phyloP scores from a whole-genome alignment of 1,140 invertebrate genomes.

The Gonatopus flavifemur region DNA sequence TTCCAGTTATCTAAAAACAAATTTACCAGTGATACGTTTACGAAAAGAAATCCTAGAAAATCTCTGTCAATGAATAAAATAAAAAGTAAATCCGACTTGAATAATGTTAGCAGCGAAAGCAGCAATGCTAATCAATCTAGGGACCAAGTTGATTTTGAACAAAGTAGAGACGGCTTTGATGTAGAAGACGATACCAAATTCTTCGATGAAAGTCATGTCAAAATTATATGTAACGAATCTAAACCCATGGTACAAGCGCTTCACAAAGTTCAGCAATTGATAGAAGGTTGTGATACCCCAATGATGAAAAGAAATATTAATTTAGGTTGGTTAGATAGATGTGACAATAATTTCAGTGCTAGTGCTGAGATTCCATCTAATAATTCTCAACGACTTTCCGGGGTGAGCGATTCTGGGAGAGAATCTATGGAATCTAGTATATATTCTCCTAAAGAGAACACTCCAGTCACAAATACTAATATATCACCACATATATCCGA shows the following conservation, averaged over 20 bases:
- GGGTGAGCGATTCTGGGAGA: conserved; percentile 38
- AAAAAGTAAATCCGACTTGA: conserved; percentile 26
- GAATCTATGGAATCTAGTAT: conserved; percentile 37
- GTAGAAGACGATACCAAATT: conserved; percentile 11
- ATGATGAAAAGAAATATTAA: conserved; percentile 53
- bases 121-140: background rate
- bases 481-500: conserved; percentile 27
- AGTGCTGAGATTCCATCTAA: background rate
- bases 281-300: conserved; percentile 17
- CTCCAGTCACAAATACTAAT: background rate
- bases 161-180: conserved; percentile 3
- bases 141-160: background rate
- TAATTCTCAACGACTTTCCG: conserved; percentile 29
- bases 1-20: conserved; percentile 68
- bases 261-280: conserved; percentile 51
- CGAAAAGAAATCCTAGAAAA: conserved; percentile 76
- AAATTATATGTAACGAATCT: conserved; percentile 31
- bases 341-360: conserved; percentile 30
- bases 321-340: conserved; percentile 61
- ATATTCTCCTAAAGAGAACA: conserved; percentile 19
- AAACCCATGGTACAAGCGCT: conserved; percentile 35
- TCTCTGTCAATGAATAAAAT: conserved; percentile 53
- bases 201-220: conserved; percentile 33
- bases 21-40: conserved; percentile 68
- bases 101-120: background rate